Evolutionary conservation across 2,888 invertebrate genomes (phyloP).

Genomic region (Scaptomyza polygonia): DNA sequence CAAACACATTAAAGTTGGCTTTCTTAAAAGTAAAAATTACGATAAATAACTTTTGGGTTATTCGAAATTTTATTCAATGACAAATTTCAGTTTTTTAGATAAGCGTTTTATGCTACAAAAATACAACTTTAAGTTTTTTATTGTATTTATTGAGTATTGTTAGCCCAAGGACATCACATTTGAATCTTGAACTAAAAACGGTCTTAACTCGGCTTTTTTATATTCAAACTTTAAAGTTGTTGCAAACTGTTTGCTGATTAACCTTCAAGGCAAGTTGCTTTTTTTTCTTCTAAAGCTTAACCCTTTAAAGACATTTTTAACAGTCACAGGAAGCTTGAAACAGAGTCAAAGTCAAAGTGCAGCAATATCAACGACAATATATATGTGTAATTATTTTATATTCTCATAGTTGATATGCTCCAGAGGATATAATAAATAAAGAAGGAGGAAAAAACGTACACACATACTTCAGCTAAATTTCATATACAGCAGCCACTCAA

Average conservation of each 20-base stretch:
- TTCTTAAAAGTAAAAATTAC: too few species aligned
- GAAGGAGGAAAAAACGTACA: not conserved
- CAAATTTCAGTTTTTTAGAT: not conserved
- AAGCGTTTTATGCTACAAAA: not conserved
- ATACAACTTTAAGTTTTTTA: too few species aligned
- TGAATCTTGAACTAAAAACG: not conserved
- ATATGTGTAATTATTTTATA: not conserved
- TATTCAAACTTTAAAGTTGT: constrained; percentile 23
- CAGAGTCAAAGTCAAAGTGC: too few species aligned
- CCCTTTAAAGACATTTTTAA: constrained; percentile 44
- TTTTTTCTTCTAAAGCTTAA: constrained; percentile 23
- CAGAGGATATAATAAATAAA: not conserved
- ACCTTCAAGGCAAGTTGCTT: not conserved
- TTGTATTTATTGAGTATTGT: too few species aligned
- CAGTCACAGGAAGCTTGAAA: constrained; percentile 7
- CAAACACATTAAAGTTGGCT: too few species aligned
- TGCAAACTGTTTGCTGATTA: constrained; percentile 37
- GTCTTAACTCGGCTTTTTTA: constrained; percentile 13
- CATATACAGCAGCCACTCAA: constrained; percentile 56
- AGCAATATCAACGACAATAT: too few species aligned
- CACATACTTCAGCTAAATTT: not conserved
- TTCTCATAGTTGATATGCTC: not conserved
- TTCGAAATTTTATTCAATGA: too few species aligned
- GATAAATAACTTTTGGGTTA: too few species aligned
- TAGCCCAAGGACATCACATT: not conserved